Percentiles rank a stretch among this genome's conserved stretches.
These are phyloP conservation scores for Parasteatoda lunata DNA, from an alignment of 2,888 invertebrate genomes.

Conservation along the genomic window DNA sequence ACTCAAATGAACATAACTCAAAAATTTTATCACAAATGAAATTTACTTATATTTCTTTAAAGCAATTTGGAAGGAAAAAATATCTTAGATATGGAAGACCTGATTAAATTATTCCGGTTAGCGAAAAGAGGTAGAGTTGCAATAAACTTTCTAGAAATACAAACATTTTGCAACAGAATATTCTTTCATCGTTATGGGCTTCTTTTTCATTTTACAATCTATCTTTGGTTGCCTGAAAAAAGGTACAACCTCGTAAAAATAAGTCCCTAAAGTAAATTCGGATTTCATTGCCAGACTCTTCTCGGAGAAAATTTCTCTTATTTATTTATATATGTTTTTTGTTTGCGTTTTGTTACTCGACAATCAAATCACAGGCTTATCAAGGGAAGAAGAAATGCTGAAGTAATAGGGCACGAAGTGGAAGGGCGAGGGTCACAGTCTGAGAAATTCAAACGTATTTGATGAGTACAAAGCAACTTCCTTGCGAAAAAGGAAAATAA, in stretches of 20 bases:
- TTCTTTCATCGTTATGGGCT: too few relatives aligned
- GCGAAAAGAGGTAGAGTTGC: too few relatives aligned
- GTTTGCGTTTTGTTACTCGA: background rate
- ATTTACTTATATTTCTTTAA: too few relatives aligned
- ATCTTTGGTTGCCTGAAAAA: background rate
- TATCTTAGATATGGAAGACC: too few relatives aligned
- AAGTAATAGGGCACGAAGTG: background rate
- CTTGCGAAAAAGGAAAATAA: slow-evolving; percentile 34
- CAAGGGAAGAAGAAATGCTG: slow-evolving; percentile 2
- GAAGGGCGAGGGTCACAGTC: slow-evolving; percentile 25
- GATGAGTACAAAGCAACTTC: slow-evolving; percentile 49
- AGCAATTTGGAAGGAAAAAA: too few relatives aligned
- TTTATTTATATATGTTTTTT: background rate
- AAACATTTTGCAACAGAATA: too few relatives aligned
- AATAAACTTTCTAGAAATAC: too few relatives aligned
- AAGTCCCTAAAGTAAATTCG: slow-evolving; percentile 39
- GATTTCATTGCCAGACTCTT: slow-evolving; percentile 43
- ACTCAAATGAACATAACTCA: too few relatives aligned
- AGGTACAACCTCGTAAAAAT: slow-evolving; percentile 25
- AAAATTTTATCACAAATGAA: too few relatives aligned
- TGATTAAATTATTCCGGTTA: too few relatives aligned
- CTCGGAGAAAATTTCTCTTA: slow-evolving; percentile 23
- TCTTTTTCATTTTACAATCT: background rate
- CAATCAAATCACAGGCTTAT: slow-evolving; percentile 5
- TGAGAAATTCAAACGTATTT: slow-evolving; percentile 38